Conservation (phyloP, 1,140 invertebrate species). For the Zaprionus africanus region DNA sequence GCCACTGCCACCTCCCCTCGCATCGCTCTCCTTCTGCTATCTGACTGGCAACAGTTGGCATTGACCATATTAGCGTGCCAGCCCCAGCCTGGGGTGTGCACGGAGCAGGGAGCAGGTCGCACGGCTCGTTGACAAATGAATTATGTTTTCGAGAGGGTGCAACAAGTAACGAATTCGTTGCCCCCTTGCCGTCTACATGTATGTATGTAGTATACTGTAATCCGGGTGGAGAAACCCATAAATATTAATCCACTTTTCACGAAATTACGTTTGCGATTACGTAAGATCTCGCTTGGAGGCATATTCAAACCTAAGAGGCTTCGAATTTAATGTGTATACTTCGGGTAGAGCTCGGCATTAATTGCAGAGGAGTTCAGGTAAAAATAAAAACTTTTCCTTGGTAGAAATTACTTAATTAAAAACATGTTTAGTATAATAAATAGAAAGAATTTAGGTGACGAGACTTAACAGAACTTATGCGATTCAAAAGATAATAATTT, state of each 20-base stretch:
- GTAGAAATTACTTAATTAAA: too few relatives aligned
- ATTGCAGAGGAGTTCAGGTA: background rate
- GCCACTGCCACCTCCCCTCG: background rate
- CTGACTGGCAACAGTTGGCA: slow-evolving; percentile 75
- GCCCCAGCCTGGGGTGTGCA: background rate
- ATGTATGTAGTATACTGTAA: background rate
- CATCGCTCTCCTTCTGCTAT: slow-evolving; percentile 8
- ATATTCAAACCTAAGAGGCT: background rate
- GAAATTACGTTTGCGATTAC: slow-evolving; percentile 2
- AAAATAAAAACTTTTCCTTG: too few relatives aligned
- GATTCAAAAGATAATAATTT: too few relatives aligned
- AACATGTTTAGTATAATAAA: too few relatives aligned
- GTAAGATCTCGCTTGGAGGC: background rate
- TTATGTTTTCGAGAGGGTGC: slow-evolving; percentile 53
- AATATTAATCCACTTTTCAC: slow-evolving; percentile 38
- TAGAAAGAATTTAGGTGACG: too few relatives aligned
- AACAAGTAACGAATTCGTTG: slow-evolving; percentile 64
- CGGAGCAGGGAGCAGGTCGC: background rate
- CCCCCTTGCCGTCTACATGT: background rate
- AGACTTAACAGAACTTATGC: too few relatives aligned
- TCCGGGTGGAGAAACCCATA: slow-evolving; percentile 13
- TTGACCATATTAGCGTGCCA: slow-evolving; percentile 77
- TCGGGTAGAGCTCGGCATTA: background rate
- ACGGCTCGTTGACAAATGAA: slow-evolving; percentile 65
- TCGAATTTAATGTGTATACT: background rate